Base-by-base conservation (phyloP, 2,797 vertebrate species). In the Coranthus polyacanthus region DNA sequence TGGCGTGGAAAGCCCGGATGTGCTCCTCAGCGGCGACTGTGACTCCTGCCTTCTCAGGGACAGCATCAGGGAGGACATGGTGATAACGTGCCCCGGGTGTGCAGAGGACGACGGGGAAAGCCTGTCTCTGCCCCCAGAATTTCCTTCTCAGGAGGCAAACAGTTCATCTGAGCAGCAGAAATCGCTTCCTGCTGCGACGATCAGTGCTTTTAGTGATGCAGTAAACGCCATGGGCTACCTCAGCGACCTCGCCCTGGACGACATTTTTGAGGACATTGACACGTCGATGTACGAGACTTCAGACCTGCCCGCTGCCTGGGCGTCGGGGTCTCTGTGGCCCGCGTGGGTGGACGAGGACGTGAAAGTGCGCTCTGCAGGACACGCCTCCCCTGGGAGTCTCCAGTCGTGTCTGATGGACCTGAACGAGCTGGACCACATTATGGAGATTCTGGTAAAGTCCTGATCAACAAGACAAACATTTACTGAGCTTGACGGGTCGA, bases 261-360 rank as follows among this genome's bases (percentile, higher is more conserved):
- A 96, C 83, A 95, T 96, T 78, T 96, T 96, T 38, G 95, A 96
- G 83, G 95, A 96, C 88, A 96, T 96, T 17, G 95, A 96, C 86
- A 96, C 95, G 6, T 96, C 95, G 0, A 96, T 96, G 95, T 96
- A 94, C 1, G 95, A 96, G 74, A 93, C 93, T 0, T 94, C 94
- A 0, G 95, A 96, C 15, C 88, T 95, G 9, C 91, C 92, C 0
- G 90, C 91, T 0, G 90, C 93, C 32, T 88, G 88, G 82, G 83
- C 88, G 0, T 58, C 90, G 0, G 86, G 85, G 67, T 78, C 90
- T 0, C 42, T 90, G 69, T 94, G 92, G 86, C 84, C 89, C 0
- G 76, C 92, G 11, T 83, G 89, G 50, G 43, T 85, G 0, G 94
- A 96, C 6, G 94, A 96, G 62, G 93, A 91, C 0, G 61, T 89